phyloP scores from a whole-genome alignment of 1,140 invertebrate species.

The Drosophila erecta region DNA sequence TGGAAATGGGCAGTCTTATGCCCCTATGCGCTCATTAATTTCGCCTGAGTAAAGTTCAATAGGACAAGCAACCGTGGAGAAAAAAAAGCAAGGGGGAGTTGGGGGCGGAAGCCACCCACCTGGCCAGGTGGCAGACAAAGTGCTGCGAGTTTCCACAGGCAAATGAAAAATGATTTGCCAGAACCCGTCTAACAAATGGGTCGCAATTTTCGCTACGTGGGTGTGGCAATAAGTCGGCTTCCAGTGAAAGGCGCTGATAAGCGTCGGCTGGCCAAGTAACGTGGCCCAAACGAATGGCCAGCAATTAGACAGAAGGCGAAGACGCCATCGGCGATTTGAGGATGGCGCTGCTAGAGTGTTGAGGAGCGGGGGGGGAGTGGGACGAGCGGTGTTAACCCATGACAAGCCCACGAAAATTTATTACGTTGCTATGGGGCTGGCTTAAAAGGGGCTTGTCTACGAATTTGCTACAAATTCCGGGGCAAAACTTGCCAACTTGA shows the following conservation, averaged over 20 bases:
- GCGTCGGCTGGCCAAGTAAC: constrained; percentile 39
- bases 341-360: neutral
- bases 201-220: constrained; percentile 42
- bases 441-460: neutral
- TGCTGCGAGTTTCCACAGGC: constrained; percentile 69
- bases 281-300: constrained; percentile 68
- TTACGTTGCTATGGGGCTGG: neutral
- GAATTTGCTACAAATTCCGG: no score
- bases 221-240: constrained; percentile 21
- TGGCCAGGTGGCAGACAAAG: constrained; percentile 56
- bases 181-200: constrained; percentile 49
- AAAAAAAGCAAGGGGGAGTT: neutral
- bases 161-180: constrained; percentile 76
- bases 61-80: constrained; percentile 14
- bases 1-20: constrained; percentile 59
- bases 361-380: neutral
- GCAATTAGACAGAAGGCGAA: constrained; percentile 67
- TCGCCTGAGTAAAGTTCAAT: constrained; percentile 76
- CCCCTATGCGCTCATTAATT: constrained; percentile 76
- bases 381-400: constrained; percentile 1
- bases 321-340: constrained; percentile 10
- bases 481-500: no score
- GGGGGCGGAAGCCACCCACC: neutral
- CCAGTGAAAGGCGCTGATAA: constrained; percentile 34
- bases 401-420: neutral